phyloP scores from a whole-genome alignment of 2,113 vertebrate species.

The Plectropomus leopardus region DNA sequence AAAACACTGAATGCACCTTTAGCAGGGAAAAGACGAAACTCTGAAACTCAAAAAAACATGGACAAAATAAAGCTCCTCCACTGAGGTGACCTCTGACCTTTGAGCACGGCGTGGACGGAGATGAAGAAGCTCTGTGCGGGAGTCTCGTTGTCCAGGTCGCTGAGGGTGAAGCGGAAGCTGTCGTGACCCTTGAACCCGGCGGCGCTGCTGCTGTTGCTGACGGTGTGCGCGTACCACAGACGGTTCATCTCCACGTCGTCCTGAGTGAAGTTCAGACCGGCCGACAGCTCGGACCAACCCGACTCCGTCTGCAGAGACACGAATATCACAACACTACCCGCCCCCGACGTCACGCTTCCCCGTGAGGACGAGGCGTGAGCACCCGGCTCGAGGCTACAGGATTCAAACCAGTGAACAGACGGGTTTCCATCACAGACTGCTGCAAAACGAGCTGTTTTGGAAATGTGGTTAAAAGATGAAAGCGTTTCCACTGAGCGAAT shows the following conservation, averaged over 20 bases:
- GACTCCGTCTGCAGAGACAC: slow-evolving; percentile 53
- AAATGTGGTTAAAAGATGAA: no score
- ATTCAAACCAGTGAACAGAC: no score
- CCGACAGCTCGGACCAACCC: slow-evolving; percentile 69
- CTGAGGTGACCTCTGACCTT: slow-evolving; percentile 78
- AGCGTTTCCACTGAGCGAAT: no score
- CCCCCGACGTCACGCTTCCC: no score
- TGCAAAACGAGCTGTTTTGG: no score
- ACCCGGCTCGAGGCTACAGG: no score
- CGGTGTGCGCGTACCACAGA: slow-evolving; percentile 78
- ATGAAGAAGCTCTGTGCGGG: slow-evolving; percentile 79
- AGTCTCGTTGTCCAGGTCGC: slow-evolving; percentile 76
- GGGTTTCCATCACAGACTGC: no score
- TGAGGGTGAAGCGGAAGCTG: slow-evolving; percentile 83
- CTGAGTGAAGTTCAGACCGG: slow-evolving; percentile 84
- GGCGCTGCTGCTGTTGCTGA: slow-evolving; percentile 15
- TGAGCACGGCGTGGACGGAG: slow-evolving; percentile 68
- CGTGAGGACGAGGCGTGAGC: no score
- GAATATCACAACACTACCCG: neutral
- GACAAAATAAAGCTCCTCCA: no score
- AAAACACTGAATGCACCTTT: no score
- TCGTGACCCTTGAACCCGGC: slow-evolving; percentile 73
- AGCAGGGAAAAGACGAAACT: no score
- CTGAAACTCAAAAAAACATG: no score
- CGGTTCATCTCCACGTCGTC: slow-evolving; percentile 83